Base-by-base conservation (phyloP, 2,113 vertebrate genomes). In the Pteropus alecto region DNA sequence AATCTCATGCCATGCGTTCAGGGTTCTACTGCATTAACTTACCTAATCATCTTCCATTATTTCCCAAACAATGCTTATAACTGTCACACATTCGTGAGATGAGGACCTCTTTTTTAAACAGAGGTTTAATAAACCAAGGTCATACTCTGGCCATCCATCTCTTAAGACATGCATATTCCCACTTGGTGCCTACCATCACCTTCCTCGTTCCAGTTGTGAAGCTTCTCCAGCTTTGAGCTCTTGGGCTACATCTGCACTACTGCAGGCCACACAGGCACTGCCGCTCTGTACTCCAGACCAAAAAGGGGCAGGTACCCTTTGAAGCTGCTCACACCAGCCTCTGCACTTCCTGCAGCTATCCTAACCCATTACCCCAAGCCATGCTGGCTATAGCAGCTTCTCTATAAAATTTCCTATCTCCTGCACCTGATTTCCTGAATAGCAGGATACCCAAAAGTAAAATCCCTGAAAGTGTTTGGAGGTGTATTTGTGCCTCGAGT, bases 71-170 rank as follows among this genome's bases (percentile, higher is more conserved):
- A 91, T 15, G 6, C 48, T 92, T 70, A 56, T 5, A 60, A 68
- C 58, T 63, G 38, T 70, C 91, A 95, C 12, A 90, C 15, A 65
- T 35, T 46, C 38, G 48, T 73, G 10, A 43, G n/a, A 76, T 41
- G 58, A 96, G 35, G 85, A 85, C 19, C 58, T 81, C 54, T 74
- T 93, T 94, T 88, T 33, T 38, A 68, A 76, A 60, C 33, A 46
- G 61, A 94, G 24, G 8, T 90, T 94, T 85, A 94, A 70, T 74
- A 83, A 92, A 87, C 81, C 76, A 67, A 77, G 54, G 46, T 71
- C 43, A 51, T 58, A 10, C 61, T 43, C 48, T 30, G 35, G 41
- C 46, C 43, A 85, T 81, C 81, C 67, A 93, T 81, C 74, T 85
- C 84, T 60, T 90, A 68, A 94, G 70, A 94, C 58, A 33, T 12